Evolutionary conservation across 2,113 vertebrate species (phyloP).

Genomic region (Stigmatopora argus): DNA sequence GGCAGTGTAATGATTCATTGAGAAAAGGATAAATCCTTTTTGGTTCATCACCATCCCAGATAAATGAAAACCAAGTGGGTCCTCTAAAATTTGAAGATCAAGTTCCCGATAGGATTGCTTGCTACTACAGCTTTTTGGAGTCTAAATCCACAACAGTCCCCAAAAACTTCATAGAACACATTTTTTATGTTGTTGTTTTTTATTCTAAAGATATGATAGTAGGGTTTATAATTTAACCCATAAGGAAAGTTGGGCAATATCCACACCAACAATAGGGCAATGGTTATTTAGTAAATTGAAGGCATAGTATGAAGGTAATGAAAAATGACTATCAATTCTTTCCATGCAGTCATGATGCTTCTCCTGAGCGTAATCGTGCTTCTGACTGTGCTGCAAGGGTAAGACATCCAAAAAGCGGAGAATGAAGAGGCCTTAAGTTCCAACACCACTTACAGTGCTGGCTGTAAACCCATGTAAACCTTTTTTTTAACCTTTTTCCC

Average conservation of each 20-base stretch:
- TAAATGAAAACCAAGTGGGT: too few relatives aligned
- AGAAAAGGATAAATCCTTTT: too few relatives aligned
- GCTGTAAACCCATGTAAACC: background rate
- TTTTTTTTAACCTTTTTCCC: background rate
- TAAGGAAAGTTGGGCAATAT: background rate
- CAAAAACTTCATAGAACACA: too few relatives aligned
- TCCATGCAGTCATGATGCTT: slow-evolving; percentile 23
- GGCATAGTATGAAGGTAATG: background rate
- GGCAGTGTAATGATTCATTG: too few relatives aligned
- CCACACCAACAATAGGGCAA: background rate
- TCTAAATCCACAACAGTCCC: too few relatives aligned
- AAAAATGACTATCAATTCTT: background rate
- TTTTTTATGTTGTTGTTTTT: too few relatives aligned
- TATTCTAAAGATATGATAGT: too few relatives aligned
- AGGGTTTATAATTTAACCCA: background rate
- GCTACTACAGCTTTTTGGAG: too few relatives aligned
- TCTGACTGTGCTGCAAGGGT: slow-evolving; percentile 2
- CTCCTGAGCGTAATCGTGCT: slow-evolving; percentile 27
- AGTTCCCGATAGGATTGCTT: too few relatives aligned
- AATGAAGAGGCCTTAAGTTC: background rate
- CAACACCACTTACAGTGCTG: background rate
- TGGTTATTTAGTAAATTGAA: background rate
- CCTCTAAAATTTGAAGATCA: too few relatives aligned
- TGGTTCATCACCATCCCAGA: too few relatives aligned
- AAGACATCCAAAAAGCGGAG: background rate